Conservation (phyloP, 2,113 vertebrate genomes). For the Pelecanus crispus region DNA sequence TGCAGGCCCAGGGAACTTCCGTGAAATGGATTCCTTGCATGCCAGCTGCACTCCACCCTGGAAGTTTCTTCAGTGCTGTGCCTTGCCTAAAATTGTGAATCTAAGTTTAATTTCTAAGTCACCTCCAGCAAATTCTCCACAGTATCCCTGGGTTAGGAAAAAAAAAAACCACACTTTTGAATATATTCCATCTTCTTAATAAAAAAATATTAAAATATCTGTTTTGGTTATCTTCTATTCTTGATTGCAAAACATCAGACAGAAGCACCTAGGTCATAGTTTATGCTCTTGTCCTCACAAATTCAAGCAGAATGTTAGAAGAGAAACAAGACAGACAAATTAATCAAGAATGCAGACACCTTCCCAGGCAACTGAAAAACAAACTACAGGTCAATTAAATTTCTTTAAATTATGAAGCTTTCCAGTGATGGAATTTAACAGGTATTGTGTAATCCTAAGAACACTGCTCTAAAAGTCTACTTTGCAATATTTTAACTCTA, state of each 20-base stretch:
- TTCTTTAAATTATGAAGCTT: background rate
- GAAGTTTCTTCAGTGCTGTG: no score
- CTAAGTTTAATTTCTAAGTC: no score
- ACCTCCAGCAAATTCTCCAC: no score
- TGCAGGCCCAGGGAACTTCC: no score
- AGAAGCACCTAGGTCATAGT: slow-evolving; percentile 94
- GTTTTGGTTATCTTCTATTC: slow-evolving; percentile 72
- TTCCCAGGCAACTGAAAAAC: slow-evolving; percentile 56
- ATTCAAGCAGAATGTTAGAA: slow-evolving; percentile 75
- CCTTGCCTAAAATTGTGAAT: no score
- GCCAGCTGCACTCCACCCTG: no score
- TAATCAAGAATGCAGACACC: slow-evolving; percentile 53
- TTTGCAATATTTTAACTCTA: background rate
- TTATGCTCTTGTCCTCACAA: slow-evolving; percentile 88
- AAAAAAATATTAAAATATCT: slow-evolving; percentile 69
- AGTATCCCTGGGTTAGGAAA: slow-evolving; percentile 19
- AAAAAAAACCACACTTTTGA: background rate
- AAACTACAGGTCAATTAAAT: background rate
- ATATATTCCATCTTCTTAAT: background rate
- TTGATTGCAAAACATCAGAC: slow-evolving; percentile 80
- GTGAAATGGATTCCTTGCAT: no score
- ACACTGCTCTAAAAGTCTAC: background rate
- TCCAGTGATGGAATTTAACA: background rate
- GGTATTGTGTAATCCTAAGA: background rate
- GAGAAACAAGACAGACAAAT: slow-evolving; percentile 67